phyloP scores from a whole-genome alignment of 2,888 invertebrate species.

The Cosmia trapezina region DNA sequence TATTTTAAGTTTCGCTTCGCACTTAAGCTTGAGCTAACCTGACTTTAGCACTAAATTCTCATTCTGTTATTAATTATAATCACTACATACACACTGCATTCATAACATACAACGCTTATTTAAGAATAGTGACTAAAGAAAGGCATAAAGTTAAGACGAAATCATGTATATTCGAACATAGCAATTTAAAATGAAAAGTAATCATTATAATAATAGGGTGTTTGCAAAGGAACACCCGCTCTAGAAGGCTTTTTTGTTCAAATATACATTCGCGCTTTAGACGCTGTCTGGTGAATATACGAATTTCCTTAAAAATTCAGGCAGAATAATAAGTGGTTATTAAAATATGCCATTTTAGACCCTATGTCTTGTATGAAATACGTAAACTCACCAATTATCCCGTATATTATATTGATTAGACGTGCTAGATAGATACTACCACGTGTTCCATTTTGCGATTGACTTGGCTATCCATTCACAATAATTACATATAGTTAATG shows the following conservation, averaged over 20 bases:
- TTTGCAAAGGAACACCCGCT: neutral
- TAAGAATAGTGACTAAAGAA: neutral
- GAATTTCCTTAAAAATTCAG: neutral
- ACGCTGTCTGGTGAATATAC: neutral
- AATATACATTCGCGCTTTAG: neutral
- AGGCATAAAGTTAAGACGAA: neutral
- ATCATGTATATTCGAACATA: conserved; percentile 14
- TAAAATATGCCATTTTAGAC: neutral
- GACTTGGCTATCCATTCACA: conserved; percentile 12
- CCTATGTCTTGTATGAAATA: neutral
- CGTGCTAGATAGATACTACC: neutral
- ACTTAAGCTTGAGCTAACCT: conserved; percentile 59
- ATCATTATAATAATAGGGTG: neutral
- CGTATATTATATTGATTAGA: neutral
- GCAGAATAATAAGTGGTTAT: neutral
- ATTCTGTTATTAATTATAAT: conserved; percentile 61
- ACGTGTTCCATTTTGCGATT: conserved; percentile 17
- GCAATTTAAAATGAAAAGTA: neutral
- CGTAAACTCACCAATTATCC: neutral
- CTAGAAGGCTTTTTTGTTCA: neutral
- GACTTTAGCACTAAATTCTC: conserved; percentile 40
- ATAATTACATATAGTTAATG: neutral
- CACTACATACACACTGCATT: conserved; percentile 47
- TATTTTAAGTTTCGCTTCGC: conserved; percentile 63
- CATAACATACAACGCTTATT: conserved; percentile 37